Evolutionary conservation across 2,797 vertebrate genomes (phyloP).

Genomic region (Neosilurus mollespiculum): DNA sequence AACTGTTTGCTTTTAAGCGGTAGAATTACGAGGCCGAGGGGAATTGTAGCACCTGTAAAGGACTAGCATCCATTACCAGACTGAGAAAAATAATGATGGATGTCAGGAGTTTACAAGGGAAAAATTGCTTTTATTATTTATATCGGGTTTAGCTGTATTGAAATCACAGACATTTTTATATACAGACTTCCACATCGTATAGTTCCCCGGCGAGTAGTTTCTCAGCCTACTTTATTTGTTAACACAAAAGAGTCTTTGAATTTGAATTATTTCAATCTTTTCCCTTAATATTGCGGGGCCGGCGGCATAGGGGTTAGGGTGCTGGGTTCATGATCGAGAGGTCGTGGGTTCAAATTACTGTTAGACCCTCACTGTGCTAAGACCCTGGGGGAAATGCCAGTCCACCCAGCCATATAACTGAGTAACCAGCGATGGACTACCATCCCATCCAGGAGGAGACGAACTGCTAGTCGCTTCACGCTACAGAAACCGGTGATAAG

Average conservation of each 20-base stretch:
- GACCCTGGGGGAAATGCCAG: too few species aligned
- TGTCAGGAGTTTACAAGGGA: not conserved
- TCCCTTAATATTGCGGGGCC: not conserved
- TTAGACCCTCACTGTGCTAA: too few species aligned
- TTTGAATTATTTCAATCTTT: not conserved
- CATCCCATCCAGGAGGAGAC: too few species aligned
- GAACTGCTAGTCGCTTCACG: too few species aligned
- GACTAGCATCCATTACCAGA: conserved; percentile 18
- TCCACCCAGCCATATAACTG: too few species aligned
- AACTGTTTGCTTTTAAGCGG: conserved; percentile 62
- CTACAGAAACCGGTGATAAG: too few species aligned
- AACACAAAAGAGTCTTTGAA: not conserved
- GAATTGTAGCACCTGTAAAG: conserved; percentile 50
- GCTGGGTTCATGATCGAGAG: too few species aligned
- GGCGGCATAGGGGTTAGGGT: too few species aligned
- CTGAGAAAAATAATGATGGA: conserved; percentile 30
- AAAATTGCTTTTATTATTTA: not conserved
- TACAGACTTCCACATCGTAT: not conserved
- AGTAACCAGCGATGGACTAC: too few species aligned
- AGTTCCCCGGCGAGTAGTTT: not conserved
- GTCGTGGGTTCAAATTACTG: too few species aligned
- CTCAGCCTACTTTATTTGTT: not conserved
- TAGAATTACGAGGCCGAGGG: conserved; percentile 46
- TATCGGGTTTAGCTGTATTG: not conserved
- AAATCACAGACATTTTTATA: not conserved